Conservation (phyloP, 2,888 invertebrate genomes). For the Physocephala rufipes region DNA sequence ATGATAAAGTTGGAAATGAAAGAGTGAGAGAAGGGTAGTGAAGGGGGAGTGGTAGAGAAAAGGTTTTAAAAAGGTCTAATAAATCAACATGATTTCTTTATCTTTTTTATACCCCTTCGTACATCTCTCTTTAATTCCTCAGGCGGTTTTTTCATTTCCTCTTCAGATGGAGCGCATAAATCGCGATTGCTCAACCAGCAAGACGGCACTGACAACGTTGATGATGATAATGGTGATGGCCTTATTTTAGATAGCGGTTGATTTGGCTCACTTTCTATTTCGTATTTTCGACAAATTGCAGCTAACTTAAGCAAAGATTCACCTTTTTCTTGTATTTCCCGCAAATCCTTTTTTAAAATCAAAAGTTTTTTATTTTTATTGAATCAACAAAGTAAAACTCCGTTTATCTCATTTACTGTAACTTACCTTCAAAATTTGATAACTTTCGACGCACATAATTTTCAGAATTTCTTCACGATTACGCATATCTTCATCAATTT, state of each 20-base stretch:
- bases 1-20: not conserved
- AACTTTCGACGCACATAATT: conserved; percentile 72
- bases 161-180: conserved; percentile 49
- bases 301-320: conserved; percentile 71
- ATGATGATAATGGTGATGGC: too few species aligned
- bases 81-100: too few species aligned
- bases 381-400: too few species aligned
- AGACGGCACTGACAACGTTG: too few species aligned
- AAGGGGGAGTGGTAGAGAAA: too few species aligned
- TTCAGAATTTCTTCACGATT: conserved; percentile 70
- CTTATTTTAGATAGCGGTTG: too few species aligned
- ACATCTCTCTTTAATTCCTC: conserved; percentile 46
- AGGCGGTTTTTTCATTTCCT: conserved; percentile 53
- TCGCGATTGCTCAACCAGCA: too few species aligned
- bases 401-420: too few species aligned
- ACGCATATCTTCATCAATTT: conserved; percentile 68
- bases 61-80: too few species aligned
- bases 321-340: conserved; percentile 69
- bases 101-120: not conserved
- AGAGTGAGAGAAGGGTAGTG: too few species aligned
- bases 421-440: conserved; percentile 62
- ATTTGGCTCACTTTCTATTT: conserved; percentile 69
- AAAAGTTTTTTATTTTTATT: not conserved
- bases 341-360: conserved; percentile 64
- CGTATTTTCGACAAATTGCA: conserved; percentile 74